Percentiles rank a stretch among this genome's conserved stretches.
These are phyloP conservation scores for Leptinotarsa texana DNA, from an alignment of 1,140 invertebrate genomes.

Conservation along the genomic window DNA sequence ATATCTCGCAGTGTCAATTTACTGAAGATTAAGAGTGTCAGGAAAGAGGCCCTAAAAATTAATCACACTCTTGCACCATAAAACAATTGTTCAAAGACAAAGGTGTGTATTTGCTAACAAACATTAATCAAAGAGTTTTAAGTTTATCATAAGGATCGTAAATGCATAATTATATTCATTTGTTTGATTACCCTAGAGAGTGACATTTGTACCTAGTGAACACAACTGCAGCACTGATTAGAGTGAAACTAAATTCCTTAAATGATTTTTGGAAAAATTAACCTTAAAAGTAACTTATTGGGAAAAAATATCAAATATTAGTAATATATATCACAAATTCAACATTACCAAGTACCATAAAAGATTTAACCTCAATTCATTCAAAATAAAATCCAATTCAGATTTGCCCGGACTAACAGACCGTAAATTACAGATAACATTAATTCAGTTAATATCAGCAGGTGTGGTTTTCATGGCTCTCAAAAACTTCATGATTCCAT, in stretches of 20 bases:
- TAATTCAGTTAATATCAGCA: slow-evolving; percentile 3
- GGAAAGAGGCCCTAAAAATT: not conserved
- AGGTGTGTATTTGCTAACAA: not conserved
- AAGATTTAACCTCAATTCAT: too few relatives aligned
- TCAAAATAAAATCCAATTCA: too few relatives aligned
- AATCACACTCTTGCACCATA: not conserved
- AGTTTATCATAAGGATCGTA: not conserved
- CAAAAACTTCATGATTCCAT: not conserved
- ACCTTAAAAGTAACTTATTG: too few relatives aligned
- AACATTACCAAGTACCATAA: too few relatives aligned
- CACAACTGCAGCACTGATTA: too few relatives aligned
- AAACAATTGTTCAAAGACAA: not conserved
- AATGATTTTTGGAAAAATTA: too few relatives aligned
- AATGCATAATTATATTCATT: not conserved
- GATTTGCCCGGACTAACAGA: not conserved
- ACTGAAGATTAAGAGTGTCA: not conserved
- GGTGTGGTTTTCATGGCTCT: not conserved
- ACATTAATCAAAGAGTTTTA: not conserved
- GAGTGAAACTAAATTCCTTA: too few relatives aligned
- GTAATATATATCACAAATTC: too few relatives aligned
- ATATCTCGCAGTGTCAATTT: not conserved
- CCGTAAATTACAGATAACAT: not conserved
- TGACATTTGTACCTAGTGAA: too few relatives aligned
- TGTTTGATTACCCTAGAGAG: too few relatives aligned
- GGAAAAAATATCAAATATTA: too few relatives aligned